Evolutionary conservation across 2,113 vertebrate genomes (phyloP).

Genomic region (Onychostoma macrolepis): DNA sequence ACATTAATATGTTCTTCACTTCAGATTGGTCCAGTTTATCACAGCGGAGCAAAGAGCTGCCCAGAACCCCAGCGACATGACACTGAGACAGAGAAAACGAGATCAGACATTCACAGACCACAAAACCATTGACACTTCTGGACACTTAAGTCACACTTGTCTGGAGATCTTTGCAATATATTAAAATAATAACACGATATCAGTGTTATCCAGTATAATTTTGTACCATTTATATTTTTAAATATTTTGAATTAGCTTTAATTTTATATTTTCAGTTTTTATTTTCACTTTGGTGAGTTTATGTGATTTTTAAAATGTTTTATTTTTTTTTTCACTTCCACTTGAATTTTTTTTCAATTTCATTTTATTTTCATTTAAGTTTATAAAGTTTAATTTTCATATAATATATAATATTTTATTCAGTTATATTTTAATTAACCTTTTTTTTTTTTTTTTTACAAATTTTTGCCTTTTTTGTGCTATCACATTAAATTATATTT

Average conservation of each 20-base stretch:
- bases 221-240: not conserved
- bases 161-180: not conserved
- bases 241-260: not conserved
- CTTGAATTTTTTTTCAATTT: not conserved
- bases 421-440: too few species aligned
- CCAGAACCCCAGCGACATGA: constrained; percentile 80
- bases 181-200: not conserved
- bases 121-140: not conserved
- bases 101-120: constrained; percentile 9
- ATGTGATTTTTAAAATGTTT: not conserved
- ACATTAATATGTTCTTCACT: constrained; percentile 96
- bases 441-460: not conserved
- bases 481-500: not conserved
- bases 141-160: not conserved
- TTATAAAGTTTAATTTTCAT: not conserved
- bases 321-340: not conserved
- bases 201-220: not conserved
- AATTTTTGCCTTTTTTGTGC: not conserved
- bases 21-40: constrained; percentile 97
- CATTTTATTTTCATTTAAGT: not conserved
- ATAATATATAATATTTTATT: too few species aligned
- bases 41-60: constrained; percentile 87
- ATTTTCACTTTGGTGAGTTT: not conserved
- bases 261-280: not conserved
- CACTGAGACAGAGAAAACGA: constrained; percentile 71